Percentiles rank a stretch among this genome's conserved stretches.
Evolutionary conservation across 2,797 vertebrate genomes (phyloP).

Genomic region (Podarcis lilfordi): DNA sequence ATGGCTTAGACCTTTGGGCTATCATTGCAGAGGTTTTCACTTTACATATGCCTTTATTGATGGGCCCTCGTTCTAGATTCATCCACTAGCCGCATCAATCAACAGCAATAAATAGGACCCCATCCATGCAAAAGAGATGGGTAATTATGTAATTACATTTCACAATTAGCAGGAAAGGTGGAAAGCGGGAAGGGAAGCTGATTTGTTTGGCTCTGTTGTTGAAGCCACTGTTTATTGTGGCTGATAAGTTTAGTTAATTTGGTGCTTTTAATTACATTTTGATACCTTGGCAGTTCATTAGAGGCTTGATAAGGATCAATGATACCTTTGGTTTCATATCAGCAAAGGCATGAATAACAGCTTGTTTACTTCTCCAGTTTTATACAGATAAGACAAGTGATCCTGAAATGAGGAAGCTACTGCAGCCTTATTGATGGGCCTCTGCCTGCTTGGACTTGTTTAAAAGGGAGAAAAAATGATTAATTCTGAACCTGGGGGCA

Average conservation of each 20-base stretch:
- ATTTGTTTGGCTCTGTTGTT: not conserved
- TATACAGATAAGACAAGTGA: rapidly evolving
- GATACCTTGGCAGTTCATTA: slow-evolving; percentile 48
- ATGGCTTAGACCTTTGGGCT: too few species aligned
- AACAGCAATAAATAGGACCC: rapidly evolving
- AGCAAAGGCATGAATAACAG: slow-evolving; percentile 37
- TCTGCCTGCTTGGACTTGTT: not conserved
- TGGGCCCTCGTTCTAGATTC: not conserved
- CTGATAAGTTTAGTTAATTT: slow-evolving; percentile 52
- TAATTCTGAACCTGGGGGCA: not conserved
- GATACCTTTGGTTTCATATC: slow-evolving; percentile 44
- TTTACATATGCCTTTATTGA: not conserved
- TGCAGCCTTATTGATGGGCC: not conserved
- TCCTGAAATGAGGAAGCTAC: not conserved
- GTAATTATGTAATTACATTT: rapidly evolving
- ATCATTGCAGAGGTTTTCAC: not conserved
- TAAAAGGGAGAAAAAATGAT: not conserved
- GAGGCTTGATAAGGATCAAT: slow-evolving; percentile 52
- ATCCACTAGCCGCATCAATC: not conserved
- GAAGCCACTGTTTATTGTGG: slow-evolving; percentile 18
- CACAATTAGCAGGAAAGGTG: not conserved
- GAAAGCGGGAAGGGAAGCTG: not conserved
- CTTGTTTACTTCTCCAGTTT: not conserved
- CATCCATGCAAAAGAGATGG: rapidly evolving
- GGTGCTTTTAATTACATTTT: slow-evolving; percentile 65